Evolutionary conservation across 92 coral and sea anemone species (phyloP), one percentile per base, ranked within the genome.

Genomic region (Palythoa caribaeorum): DNA sequence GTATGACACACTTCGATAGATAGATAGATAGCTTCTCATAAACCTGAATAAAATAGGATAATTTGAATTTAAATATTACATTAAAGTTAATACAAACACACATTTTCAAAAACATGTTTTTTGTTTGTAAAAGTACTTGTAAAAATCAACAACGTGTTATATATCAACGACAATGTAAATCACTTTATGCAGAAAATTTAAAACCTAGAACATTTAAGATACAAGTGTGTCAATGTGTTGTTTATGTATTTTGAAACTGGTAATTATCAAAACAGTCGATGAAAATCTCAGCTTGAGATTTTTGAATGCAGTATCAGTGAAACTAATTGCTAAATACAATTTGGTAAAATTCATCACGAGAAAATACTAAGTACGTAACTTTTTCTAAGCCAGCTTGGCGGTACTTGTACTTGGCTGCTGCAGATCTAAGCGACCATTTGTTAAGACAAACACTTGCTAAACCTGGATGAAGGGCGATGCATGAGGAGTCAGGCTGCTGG

Each of bases 331-430:
- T 28, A 28, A 28, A 28, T 28, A 28, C 0, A 28, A 28, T 28
- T 28, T 28, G 28, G 28, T 28, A 28, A 28, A 28, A 28, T n/a
- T n/a, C n/a, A n/a, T 28, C 60, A 54, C 13, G 60, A 54, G 60
- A 54, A 54, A 54, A 54, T 1, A 54, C 60, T 2, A 54, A 54
- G 60, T 54, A 86, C 89, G 9, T 16, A 73, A 84, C 28, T 21
- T 11, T 50, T 84, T 86, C 89, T 17, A 54, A 73, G 54, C 83
- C 84, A 54, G 89, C 77, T 57, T 86, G 84, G 28, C 60, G 54
- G 72, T 86, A 86, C 59, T 78, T 75, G 48, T 79, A 79, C 63
- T 79, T 79, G 84, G 38, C 72, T 17, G 84, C 84, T 54, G 84
- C 84, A 38, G 48, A 79, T 54, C 84, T 19, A 2, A 79, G 70